These are phyloP conservation scores for Hirudo medicinalis DNA, from an alignment of 1,140 invertebrate genomes.

Conservation along the genomic window DNA sequence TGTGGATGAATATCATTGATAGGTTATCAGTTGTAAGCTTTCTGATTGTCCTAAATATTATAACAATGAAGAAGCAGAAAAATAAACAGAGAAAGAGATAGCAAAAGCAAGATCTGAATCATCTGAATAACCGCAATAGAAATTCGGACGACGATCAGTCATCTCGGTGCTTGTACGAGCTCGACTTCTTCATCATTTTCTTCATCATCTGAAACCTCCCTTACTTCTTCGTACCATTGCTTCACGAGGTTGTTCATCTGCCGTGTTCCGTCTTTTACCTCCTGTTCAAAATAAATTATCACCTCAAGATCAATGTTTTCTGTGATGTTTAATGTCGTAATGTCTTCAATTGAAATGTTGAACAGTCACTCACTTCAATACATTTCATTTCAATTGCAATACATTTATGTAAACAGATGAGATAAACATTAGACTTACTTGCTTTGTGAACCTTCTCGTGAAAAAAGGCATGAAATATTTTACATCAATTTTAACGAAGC, in stretches of 20 bases:
- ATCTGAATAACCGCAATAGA: no score
- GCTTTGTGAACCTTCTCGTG: conserved; percentile 79
- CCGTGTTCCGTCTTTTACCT: conserved; percentile 82
- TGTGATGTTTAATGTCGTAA: not conserved
- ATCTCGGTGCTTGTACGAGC: no score
- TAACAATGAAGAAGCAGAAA: no score
- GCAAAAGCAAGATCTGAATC: no score
- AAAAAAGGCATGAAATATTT: conserved; percentile 92
- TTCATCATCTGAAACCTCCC: conserved; percentile 16
- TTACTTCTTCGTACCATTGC: conserved; percentile 75
- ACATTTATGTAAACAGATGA: not conserved
- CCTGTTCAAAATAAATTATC: conserved; percentile 47
- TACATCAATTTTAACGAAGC: conserved; percentile 72
- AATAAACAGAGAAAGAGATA: no score
- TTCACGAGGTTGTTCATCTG: conserved; percentile 91
- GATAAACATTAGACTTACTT: conserved; percentile 43
- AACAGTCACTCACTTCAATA: not conserved
- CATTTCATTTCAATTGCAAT: no score
- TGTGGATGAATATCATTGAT: no score
- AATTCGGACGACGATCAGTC: no score
- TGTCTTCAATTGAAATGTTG: not conserved
- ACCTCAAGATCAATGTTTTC: no score
- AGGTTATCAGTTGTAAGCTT: no score
- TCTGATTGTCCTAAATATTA: no score
- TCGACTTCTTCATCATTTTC: conserved; percentile 17